These are phyloP conservation scores for Lates calcarifer DNA, from an alignment of 2,113 vertebrate genomes.

Conservation along the genomic window DNA sequence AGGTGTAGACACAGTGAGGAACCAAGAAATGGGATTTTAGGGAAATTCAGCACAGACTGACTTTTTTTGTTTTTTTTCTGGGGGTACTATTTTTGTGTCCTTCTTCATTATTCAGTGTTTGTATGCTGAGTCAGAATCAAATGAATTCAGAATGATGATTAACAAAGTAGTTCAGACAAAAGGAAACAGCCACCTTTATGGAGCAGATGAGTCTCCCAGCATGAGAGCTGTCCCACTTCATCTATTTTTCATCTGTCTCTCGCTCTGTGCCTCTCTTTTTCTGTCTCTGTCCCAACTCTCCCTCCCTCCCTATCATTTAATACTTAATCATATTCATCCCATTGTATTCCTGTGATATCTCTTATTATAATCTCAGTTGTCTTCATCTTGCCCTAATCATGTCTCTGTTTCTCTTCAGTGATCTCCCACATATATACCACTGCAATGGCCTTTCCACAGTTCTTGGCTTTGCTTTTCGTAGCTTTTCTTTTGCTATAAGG, in stretches of 20 bases:
- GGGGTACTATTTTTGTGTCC: constrained; percentile 27
- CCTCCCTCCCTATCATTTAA: constrained; percentile 23
- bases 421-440: neutral
- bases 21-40: neutral
- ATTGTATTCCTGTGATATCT: constrained; percentile 1
- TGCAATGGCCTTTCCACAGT: neutral
- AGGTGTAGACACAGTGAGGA: neutral
- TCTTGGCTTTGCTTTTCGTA: neutral
- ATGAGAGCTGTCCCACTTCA: constrained; percentile 75
- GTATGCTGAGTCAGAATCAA: constrained; percentile 44
- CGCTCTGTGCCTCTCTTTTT: constrained; percentile 34
- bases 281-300: neutral
- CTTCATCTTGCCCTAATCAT: constrained; percentile 9
- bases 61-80: neutral
- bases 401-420: neutral
- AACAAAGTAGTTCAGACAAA: constrained; percentile 57
- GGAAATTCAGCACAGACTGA: neutral
- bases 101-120: constrained; percentile 35
- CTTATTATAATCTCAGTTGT: neutral
- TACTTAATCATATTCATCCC: constrained; percentile 27
- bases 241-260: constrained; percentile 71
- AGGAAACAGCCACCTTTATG: constrained; percentile 60
- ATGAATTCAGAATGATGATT: constrained; percentile 50
- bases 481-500: neutral
- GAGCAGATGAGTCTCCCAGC: constrained; percentile 74